Evolutionary conservation across 2,888 invertebrate genomes (phyloP).

Genomic region (Catotricha subobsoleta): DNA sequence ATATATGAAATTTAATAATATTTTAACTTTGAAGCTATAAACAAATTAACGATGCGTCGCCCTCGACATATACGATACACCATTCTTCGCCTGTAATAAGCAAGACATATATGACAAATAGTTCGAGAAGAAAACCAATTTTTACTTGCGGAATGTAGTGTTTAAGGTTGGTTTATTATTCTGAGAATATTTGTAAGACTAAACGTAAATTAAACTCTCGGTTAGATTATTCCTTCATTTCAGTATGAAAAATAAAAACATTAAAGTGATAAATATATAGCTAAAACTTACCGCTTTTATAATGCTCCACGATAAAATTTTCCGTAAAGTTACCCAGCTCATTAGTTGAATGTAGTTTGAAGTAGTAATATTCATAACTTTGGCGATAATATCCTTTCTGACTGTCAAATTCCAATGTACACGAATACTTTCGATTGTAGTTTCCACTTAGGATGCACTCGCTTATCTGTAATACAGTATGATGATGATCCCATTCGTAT

Average conservation of each 20-base stretch:
- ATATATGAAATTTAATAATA: too few species aligned
- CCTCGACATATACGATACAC: too few species aligned
- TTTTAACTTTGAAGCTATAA: too few species aligned
- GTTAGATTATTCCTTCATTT: too few species aligned
- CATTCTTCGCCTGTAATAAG: too few species aligned
- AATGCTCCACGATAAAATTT: slow-evolving; percentile 40
- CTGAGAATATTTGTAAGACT: too few species aligned
- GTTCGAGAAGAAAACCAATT: too few species aligned
- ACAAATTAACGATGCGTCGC: too few species aligned
- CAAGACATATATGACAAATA: too few species aligned
- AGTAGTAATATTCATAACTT: slow-evolving; percentile 32
- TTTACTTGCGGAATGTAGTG: too few species aligned
- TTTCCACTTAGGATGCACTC: not conserved
- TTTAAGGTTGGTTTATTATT: too few species aligned
- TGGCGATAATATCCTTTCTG: slow-evolving; percentile 30
- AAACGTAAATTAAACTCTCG: too few species aligned
- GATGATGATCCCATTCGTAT: not conserved
- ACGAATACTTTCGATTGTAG: not conserved
- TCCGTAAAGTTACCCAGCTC: slow-evolving; percentile 36
- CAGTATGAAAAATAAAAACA: not conserved
- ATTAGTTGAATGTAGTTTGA: slow-evolving; percentile 43
- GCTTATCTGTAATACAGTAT: not conserved
- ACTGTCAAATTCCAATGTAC: not conserved
- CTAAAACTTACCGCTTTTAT: slow-evolving; percentile 15
- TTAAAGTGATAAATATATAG: not conserved